A percentile compares a stretch with the other conserved stretches of the same genome.
These are phyloP conservation scores for Artibeus lituratus DNA, from an alignment of 2,797 vertebrate species.

Conservation along the genomic window DNA sequence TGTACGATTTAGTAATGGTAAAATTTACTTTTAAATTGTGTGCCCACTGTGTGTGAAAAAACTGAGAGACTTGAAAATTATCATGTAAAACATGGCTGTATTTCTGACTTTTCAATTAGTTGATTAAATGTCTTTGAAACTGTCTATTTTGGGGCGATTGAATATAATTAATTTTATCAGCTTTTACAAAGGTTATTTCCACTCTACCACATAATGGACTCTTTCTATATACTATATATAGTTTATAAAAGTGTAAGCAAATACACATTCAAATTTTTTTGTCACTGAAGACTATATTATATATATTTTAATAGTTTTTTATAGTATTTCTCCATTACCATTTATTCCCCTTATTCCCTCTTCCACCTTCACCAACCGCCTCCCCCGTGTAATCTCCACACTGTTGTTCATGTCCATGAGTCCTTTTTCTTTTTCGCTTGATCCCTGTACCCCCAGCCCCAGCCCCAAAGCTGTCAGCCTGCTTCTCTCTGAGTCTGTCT, in stretches of 20 bases:
- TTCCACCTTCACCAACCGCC: neutral
- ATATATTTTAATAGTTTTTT: neutral
- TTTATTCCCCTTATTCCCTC: neutral
- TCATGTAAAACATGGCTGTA: neutral
- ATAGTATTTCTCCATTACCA: neutral
- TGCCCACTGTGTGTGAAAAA: neutral
- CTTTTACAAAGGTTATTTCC: neutral
- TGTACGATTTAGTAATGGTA: neutral
- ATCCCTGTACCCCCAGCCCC: too few species aligned
- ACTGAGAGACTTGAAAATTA: neutral
- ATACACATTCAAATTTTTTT: neutral
- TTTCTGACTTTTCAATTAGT: conserved; percentile 24
- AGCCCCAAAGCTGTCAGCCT: neutral
- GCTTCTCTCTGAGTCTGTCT: neutral
- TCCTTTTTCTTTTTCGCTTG: neutral
- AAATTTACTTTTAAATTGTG: neutral
- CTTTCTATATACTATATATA: neutral
- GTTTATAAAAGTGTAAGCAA: neutral
- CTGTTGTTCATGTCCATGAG: neutral
- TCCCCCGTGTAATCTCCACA: neutral
- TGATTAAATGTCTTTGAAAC: conserved; percentile 23
- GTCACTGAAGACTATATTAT: conserved; percentile 6
- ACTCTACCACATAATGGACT: neutral
- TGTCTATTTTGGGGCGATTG: neutral
- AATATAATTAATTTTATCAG: neutral